These are phyloP conservation scores for Ellobius talpinus DNA, from an alignment of 2,113 vertebrate genomes.

Conservation along the genomic window DNA sequence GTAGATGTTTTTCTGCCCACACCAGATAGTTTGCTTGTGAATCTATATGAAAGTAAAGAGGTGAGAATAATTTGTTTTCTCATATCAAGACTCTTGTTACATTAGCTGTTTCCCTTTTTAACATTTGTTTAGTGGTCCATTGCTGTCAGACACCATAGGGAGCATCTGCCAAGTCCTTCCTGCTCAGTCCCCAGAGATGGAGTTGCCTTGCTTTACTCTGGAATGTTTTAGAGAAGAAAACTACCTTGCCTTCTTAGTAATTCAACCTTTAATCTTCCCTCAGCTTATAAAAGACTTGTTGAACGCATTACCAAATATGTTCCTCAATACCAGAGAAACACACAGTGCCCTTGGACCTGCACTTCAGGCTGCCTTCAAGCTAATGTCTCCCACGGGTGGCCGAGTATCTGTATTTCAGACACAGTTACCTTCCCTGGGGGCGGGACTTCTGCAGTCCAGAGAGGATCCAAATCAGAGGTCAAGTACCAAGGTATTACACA, in stretches of 20 bases:
- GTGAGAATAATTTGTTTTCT: slow-evolving; percentile 84
- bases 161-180: not conserved
- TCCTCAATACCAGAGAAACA: slow-evolving; percentile 94
- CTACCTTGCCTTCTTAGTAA: slow-evolving; percentile 50
- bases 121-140: not conserved
- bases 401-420: slow-evolving; percentile 97
- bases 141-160: not conserved
- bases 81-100: not conserved
- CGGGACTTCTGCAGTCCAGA: slow-evolving; percentile 93
- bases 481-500: slow-evolving; percentile 92
- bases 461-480: slow-evolving; percentile 98
- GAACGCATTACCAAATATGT: slow-evolving; percentile 93
- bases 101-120: not conserved
- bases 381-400: slow-evolving; percentile 97
- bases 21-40: slow-evolving; percentile 96
- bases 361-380: slow-evolving; percentile 96
- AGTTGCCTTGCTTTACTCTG: not conserved
- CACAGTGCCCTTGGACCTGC: slow-evolving; percentile 96
- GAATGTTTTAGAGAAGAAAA: slow-evolving; percentile 52
- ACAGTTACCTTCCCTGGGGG: slow-evolving; percentile 95
- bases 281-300: slow-evolving; percentile 96
- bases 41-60: slow-evolving; percentile 97
- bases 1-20: slow-evolving; percentile 97
- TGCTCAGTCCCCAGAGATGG: not conserved
- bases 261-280: slow-evolving; percentile 70